Base-by-base conservation (phyloP, 2,888 invertebrate genomes). In the Sinelater perroti region DNA sequence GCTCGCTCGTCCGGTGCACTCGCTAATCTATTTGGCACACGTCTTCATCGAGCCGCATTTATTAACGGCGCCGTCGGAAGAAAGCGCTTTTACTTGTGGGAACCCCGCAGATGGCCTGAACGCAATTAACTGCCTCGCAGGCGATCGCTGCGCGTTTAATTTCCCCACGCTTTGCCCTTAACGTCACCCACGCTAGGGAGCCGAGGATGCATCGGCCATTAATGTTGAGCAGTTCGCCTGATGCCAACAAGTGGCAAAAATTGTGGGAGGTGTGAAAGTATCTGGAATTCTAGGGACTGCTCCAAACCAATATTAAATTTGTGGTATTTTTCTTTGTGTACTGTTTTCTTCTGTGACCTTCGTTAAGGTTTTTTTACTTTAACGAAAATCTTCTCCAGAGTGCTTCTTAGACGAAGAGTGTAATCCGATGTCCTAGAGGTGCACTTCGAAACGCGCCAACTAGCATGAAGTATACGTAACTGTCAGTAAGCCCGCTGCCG, bases 11-110 rank as follows among this genome's bases (percentile, higher is more conserved):
- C 26, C 24, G n/a, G n/a, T 24, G 13, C 40, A 24, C 40, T n/a
- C 14, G 40, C 40, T 40, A 40, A 40, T 40, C 40, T 24, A 40
- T 40, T 40, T 40, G 24, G 14, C 13, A 21, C 21, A 40, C 40
- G 13, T 40, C 24, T 40, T 24, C 40, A 40, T 24, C 40, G 40
- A 40, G 46, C 31, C 20, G 47, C 36, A 47, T 38, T 50, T 50
- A 50, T 50, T 50, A 38, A 17, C 26, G 38, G 36, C 35, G n/a
- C 31, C 31, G 46, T 46, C 20, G 30, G 31, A 46, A 46, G 46
- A 46, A 31, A 49, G 33, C 20, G 28, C 33, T 20, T 31, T 31
- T 31, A 26, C 35, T 49, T 50, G 50, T 40, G 40, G 26, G 40
- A 40, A 40, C 21, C 24, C 40, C 40, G 2, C 11, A 24, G 24